phyloP scores from a whole-genome alignment of 2,797 vertebrate species.

The Furcifer pardalis region DNA sequence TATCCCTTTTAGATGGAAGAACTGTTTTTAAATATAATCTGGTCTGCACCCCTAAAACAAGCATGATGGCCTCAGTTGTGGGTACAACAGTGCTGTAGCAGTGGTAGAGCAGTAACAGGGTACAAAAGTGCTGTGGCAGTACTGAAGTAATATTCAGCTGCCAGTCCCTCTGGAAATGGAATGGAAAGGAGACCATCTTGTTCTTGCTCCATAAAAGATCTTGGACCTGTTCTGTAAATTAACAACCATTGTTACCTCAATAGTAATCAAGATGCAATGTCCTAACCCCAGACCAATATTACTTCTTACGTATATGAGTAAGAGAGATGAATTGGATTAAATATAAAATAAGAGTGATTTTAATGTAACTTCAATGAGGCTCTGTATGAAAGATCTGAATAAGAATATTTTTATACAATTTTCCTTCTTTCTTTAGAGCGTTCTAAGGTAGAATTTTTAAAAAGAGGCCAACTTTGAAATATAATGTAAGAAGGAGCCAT shows the following conservation, averaged over 20 bases:
- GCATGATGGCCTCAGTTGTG: neutral
- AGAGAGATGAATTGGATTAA: neutral
- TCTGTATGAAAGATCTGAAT: neutral
- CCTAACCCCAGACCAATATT: neutral
- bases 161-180: neutral
- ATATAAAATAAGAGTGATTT: neutral
- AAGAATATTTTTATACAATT: slow-evolving; percentile 53
- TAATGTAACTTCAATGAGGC: neutral
- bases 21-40: neutral
- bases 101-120: neutral
- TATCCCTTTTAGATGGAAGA: neutral
- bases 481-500: slow-evolving; percentile 58
- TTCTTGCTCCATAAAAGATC: neutral
- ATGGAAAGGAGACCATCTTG: neutral
- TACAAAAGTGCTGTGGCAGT: too few species aligned
- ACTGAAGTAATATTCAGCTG: neutral
- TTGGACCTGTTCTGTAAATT: neutral
- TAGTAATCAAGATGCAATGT: neutral
- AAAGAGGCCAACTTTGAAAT: slow-evolving; percentile 55
- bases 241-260: neutral
- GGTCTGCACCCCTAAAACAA: neutral
- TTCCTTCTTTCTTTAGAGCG: slow-evolving; percentile 61
- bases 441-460: slow-evolving; percentile 55
- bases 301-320: neutral
- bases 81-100: too few species aligned